A percentile compares a stretch with the other conserved stretches of the same genome.
phyloP scores from a whole-genome alignment of 2,888 invertebrate genomes.

The Melanotus villosus region DNA sequence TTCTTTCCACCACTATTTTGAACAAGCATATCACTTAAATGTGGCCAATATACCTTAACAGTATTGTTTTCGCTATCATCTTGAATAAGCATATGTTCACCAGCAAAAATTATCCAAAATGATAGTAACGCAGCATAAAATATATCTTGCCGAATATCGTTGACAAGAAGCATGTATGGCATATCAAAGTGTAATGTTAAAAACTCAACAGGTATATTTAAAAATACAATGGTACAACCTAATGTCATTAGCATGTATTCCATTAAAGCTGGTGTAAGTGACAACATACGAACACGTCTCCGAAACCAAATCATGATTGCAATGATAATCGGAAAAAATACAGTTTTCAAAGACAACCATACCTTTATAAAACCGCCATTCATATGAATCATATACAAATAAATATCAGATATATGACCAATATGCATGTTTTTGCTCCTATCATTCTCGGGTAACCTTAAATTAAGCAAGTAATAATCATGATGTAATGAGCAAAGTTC shows the following conservation, averaged over 20 bases:
- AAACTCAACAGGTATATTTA: conserved; percentile 96
- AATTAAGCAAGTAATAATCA: conserved; percentile 94
- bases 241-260: conserved; percentile 94
- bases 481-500: conserved; percentile 96
- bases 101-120: conserved; percentile 99
- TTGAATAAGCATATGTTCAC: conserved; percentile 94
- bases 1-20: conserved; percentile 83
- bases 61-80: conserved; percentile 86
- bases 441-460: conserved; percentile 85
- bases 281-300: conserved; percentile 88
- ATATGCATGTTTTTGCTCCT: conserved; percentile 78
- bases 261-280: conserved; percentile 89
- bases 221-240: conserved; percentile 86
- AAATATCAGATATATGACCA: conserved; percentile 60
- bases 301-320: conserved; percentile 93
- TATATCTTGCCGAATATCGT: conserved; percentile 96
- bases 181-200: conserved; percentile 89
- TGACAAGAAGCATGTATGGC: conserved; percentile 95
- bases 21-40: conserved; percentile 91
- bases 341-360: conserved; percentile 93
- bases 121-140: conserved; percentile 96
- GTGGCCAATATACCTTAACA: conserved; percentile 92
- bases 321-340: conserved; percentile 91
- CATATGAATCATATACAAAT: conserved; percentile 87
- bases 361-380: conserved; percentile 99